Conservation (phyloP, 2,113 vertebrate genomes). For the Nyctibius bracteatus region DNA sequence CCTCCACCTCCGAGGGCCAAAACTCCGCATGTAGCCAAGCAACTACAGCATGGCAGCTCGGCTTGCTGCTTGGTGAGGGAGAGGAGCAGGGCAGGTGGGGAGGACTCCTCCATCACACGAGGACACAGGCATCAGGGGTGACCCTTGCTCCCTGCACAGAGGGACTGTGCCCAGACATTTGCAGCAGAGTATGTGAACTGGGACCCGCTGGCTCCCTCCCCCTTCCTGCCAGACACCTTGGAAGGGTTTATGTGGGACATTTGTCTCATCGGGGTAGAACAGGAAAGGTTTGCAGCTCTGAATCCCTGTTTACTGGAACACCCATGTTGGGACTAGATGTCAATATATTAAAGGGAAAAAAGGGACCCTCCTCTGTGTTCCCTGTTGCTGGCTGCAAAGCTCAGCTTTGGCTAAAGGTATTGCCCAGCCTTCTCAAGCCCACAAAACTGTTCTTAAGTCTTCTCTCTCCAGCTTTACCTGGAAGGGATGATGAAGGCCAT, state of each 20-base stretch:
- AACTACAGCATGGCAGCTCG: rapidly evolving
- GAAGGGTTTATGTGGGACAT: too few relatives aligned
- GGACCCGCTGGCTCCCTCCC: background rate
- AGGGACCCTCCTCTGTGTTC: background rate
- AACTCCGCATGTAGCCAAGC: rapidly evolving
- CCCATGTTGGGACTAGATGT: rapidly evolving
- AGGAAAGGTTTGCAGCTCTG: background rate
- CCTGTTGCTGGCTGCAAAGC: background rate
- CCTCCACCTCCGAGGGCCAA: too few relatives aligned
- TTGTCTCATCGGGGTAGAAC: rapidly evolving
- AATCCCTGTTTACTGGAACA: background rate
- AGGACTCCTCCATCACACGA: rapidly evolving
- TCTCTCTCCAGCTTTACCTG: background rate
- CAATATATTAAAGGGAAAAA: background rate
- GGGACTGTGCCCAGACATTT: too few relatives aligned
- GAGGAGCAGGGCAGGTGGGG: too few relatives aligned
- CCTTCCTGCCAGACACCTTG: background rate
- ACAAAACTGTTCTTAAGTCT: background rate
- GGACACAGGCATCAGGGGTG: too few relatives aligned
- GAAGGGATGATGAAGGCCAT: background rate
- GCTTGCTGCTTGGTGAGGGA: background rate
- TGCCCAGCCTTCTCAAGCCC: background rate
- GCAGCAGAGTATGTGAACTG: background rate
- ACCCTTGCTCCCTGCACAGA: background rate
- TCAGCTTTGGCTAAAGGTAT: background rate